Evolutionary conservation across 2,113 vertebrate species (phyloP).

Genomic region (Sardina pilchardus): DNA sequence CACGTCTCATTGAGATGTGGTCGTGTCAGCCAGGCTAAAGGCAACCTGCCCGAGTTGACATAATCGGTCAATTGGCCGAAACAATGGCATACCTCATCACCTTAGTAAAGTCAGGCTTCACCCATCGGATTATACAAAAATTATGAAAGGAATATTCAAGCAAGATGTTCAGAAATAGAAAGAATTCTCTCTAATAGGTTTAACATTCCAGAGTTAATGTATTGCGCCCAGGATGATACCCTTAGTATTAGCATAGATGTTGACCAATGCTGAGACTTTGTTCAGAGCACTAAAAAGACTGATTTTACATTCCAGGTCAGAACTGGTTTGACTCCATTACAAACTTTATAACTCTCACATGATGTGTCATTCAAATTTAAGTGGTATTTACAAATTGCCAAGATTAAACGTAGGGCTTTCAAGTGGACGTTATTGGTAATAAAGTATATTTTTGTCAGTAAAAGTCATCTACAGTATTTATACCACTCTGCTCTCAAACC

Average conservation of each 20-base stretch:
- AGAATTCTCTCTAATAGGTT: neutral
- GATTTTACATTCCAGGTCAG: neutral
- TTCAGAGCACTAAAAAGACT: neutral
- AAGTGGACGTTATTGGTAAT: neutral
- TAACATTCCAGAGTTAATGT: neutral
- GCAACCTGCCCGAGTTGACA: neutral
- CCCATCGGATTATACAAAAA: neutral
- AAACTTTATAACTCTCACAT: neutral
- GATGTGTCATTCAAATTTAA: neutral
- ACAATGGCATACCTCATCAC: constrained; percentile 1
- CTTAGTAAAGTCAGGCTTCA: neutral
- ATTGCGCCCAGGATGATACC: neutral
- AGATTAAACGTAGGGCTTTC: neutral
- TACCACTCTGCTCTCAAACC: neutral
- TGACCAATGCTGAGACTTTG: neutral
- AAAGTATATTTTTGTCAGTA: constrained; percentile 19
- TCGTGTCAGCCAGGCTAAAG: too few species aligned
- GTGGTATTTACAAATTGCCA: neutral
- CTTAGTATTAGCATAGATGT: neutral
- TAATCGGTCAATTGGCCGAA: neutral
- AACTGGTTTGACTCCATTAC: neutral
- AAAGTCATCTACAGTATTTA: neutral
- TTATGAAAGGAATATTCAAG: neutral
- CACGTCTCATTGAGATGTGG: too few species aligned
- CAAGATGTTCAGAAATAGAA: neutral